Base-by-base conservation (phyloP, 2,797 vertebrate species). In the Hemitrygon akajei region DNA sequence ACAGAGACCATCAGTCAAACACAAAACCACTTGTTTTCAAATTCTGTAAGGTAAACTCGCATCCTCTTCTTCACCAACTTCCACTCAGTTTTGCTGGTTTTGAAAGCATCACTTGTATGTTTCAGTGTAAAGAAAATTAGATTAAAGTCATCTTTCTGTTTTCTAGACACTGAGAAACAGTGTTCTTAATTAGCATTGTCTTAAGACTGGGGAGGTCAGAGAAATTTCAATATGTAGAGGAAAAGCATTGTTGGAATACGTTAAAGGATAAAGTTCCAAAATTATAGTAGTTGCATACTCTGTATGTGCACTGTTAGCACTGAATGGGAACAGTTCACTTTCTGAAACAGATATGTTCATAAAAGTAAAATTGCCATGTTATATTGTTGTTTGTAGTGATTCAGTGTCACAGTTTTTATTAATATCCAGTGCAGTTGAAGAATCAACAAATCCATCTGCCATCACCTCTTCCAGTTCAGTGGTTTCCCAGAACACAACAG, bases 11-110 rank as follows among this genome's bases (percentile, higher is more conserved):
- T 95, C 94, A 97, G 94, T 94, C 98, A 98, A 94, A 93, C 97
- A 94, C 98, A 97, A 95, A 97, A 96, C 94, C 98, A 96, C 95
- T 96, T 98, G 94, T 99, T 98, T 96, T 98, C 98, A 40, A 98
- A 98, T 96, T 97, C 98, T 84, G 95, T 98, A 95, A 98, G 98
- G 98, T 98, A 96, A 63, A 94, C 96, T 94, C 6, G 1, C 94
- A 58, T 94, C 94, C 34, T 9, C 14, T 16, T 94, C n/a, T 93
- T 93, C 56, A 12, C 84, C 30, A 87, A 14, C 58, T 60, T 87
- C 30, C 58, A 14, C 0, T 63, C 22, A 3, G 25, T 84, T 25
- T 84, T 30, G n/a, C 56, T 47, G 1, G 30, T 66, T 63, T 25
- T 84, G 40, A 30, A 25, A 16, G 34, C 91, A 94, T 20, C 91